Percentiles rank a stretch among this genome's conserved stretches.
phyloP scores from a whole-genome alignment of 1,140 invertebrate species.

The Heterodera schachtii region DNA sequence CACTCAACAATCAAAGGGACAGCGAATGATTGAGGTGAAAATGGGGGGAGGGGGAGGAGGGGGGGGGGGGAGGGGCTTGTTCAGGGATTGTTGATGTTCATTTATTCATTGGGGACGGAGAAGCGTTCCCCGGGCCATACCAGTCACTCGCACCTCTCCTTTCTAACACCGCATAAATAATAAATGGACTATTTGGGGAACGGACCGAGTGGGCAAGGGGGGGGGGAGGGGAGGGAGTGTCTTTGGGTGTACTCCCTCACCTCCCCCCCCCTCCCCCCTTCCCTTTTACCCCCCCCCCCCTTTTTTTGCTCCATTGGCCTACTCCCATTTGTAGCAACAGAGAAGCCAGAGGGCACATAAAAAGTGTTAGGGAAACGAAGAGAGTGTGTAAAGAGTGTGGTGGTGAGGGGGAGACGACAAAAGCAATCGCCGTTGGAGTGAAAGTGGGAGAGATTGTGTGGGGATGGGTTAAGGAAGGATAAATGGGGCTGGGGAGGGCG shows the following conservation, averaged over 20 bases:
- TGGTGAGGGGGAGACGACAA: neutral
- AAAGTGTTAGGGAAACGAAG: neutral
- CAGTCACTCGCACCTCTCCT: neutral
- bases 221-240: neutral
- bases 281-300: no score
- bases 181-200: slow-evolving; percentile 15
- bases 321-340: slow-evolving; percentile 7
- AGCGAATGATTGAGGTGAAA: neutral
- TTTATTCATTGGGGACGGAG: neutral
- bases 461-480: neutral
- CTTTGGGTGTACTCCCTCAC: slow-evolving; percentile 1
- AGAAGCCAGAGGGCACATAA: neutral
- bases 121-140: neutral
- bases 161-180: slow-evolving; percentile 13
- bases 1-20: no score
- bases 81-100: neutral
- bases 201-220: neutral
- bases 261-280: neutral
- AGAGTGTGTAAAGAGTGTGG: neutral
- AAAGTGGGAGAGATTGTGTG: neutral
- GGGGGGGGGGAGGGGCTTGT: neutral
- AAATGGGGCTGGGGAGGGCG: neutral
- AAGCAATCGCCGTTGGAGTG: slow-evolving; percentile 5
- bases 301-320: neutral
- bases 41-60: neutral